Conservation (phyloP, 1,140 invertebrate genomes). For the Anastatus disparis region DNA sequence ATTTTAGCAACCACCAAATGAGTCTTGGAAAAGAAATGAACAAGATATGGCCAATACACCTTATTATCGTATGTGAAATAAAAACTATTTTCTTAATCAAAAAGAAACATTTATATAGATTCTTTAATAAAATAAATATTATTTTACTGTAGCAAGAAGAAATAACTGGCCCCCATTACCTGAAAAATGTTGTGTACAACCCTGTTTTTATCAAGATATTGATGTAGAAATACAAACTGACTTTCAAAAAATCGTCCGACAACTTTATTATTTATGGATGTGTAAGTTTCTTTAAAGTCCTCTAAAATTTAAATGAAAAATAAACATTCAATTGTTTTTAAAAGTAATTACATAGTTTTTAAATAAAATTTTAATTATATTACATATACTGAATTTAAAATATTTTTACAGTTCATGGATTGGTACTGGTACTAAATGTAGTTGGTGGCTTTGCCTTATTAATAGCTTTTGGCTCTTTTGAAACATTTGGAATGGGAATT, state of each 20-base stretch:
- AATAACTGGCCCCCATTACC: conserved; percentile 99
- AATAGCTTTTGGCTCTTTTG: conserved; percentile 72
- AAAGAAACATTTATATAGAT: not conserved
- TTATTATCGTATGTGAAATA: conserved; percentile 69
- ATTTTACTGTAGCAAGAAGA: conserved; percentile 71
- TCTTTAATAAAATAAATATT: conserved; percentile 16
- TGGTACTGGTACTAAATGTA: conserved; percentile 87
- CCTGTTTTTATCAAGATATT: conserved; percentile 99
- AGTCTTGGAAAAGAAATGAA: conserved; percentile 89
- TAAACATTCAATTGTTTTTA: too few species aligned
- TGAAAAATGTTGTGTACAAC: conserved; percentile 89
- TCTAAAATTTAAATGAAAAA: too few species aligned
- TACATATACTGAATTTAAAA: too few species aligned
- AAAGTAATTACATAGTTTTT: too few species aligned
- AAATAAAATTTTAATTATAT: too few species aligned
- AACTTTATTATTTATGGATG: conserved; percentile 97
- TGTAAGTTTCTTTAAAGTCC: conserved; percentile 80
- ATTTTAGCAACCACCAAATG: conserved; percentile 72
- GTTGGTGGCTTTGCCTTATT: conserved; percentile 83
- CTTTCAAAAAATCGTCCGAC: conserved; percentile 94
- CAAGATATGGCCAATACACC: conserved; percentile 84
- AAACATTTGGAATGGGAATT: conserved; percentile 89
- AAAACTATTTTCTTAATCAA: not conserved
- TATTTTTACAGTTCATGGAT: conserved; percentile 85
- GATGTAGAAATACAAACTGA: conserved; percentile 98